Conservation (phyloP, 2,797 vertebrate genomes). For the Pogoniulus pusillus region DNA sequence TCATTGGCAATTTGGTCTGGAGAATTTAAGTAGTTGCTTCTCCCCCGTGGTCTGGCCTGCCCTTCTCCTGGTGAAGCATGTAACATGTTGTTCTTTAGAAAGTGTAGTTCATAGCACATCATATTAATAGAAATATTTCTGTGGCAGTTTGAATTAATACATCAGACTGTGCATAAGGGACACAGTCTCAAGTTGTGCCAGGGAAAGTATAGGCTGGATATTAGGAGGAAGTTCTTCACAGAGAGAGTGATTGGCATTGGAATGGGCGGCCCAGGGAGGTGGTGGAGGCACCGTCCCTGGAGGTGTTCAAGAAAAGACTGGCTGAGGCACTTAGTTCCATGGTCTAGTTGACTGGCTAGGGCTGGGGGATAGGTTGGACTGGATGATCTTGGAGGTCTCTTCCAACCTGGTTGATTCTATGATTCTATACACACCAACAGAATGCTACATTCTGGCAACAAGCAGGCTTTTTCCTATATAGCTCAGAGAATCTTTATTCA, state of each 20-base stretch:
- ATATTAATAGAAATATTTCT: conserved; percentile 7
- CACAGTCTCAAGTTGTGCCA: too few species aligned
- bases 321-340: too few species aligned
- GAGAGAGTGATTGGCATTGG: too few species aligned
- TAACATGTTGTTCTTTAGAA: not conserved
- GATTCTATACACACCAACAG: not conserved
- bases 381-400: too few species aligned
- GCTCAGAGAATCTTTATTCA: not conserved
- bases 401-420: too few species aligned
- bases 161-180: not conserved
- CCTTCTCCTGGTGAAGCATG: not conserved
- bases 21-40: not conserved
- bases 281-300: too few species aligned
- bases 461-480: not conserved
- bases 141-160: not conserved
- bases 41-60: not conserved
- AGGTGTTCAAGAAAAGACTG: too few species aligned
- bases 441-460: not conserved
- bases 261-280: too few species aligned
- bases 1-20: not conserved
- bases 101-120: not conserved
- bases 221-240: too few species aligned
- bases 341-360: too few species aligned
- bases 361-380: too few species aligned
- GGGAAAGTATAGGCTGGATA: too few species aligned